phyloP scores from a whole-genome alignment of 2,888 invertebrate genomes.

The Aporophyla nigra region DNA sequence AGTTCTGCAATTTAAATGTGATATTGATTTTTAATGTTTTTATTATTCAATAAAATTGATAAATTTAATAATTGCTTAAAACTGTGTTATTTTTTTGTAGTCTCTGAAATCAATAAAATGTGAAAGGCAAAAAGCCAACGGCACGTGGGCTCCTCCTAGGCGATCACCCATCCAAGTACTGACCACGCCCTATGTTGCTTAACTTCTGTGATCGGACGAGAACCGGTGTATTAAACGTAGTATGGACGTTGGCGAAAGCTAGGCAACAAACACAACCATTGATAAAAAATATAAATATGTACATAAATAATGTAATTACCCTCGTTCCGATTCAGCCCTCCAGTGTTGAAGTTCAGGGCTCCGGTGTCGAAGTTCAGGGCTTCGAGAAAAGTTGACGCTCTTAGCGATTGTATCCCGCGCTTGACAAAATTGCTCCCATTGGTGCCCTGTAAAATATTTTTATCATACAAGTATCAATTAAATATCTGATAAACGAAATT shows the following conservation, averaged over 20 bases:
- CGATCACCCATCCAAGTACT: conserved; percentile 89
- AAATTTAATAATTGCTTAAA: conserved; percentile 62
- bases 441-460: conserved; percentile 71
- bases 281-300: too few relatives aligned
- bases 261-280: not conserved
- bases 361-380: conserved; percentile 71
- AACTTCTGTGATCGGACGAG: conserved; percentile 88
- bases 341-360: conserved; percentile 70
- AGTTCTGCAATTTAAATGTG: conserved; percentile 63
- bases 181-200: conserved; percentile 86
- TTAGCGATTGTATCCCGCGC: conserved; percentile 81
- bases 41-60: too few relatives aligned
- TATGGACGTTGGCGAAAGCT: conserved; percentile 45
- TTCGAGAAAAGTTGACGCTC: conserved; percentile 76
- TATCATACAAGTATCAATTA: not conserved
- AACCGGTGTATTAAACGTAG: conserved; percentile 83
- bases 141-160: conserved; percentile 83
- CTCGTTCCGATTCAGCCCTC: conserved; percentile 73
- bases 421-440: conserved; percentile 85
- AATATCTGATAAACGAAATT: not conserved
- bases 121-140: conserved; percentile 76
- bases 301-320: conserved; percentile 68
- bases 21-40: too few relatives aligned
- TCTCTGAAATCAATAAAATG: not conserved
- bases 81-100: not conserved